A percentile compares a stretch with the other conserved stretches of the same genome.
These are phyloP conservation scores for Falco rusticolus DNA, from an alignment of 2,797 vertebrate genomes.

Conservation along the genomic window DNA sequence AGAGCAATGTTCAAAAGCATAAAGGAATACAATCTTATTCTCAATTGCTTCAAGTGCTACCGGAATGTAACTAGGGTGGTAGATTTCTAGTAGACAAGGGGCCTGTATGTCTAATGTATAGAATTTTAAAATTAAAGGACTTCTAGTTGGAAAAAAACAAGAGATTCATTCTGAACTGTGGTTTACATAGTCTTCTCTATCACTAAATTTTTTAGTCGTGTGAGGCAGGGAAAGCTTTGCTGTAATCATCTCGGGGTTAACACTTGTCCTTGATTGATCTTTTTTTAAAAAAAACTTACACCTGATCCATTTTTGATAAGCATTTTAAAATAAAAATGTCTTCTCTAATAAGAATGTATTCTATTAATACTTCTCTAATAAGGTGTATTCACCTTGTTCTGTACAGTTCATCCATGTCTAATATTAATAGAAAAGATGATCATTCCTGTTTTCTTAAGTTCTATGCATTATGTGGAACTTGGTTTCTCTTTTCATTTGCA, in stretches of 20 bases:
- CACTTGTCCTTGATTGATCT: not conserved
- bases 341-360: not conserved
- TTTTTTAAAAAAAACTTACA: not conserved
- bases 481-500: not conserved
- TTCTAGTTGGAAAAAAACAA: not conserved
- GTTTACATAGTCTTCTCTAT: not conserved
- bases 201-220: not conserved
- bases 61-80: not conserved
- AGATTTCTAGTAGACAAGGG: not conserved
- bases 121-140: not conserved
- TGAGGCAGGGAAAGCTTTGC: not conserved
- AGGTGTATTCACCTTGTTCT: not conserved
- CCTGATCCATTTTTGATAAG: not conserved
- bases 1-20: not conserved
- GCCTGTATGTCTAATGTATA: not conserved
- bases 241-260: not conserved
- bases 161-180: not conserved
- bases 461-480: not conserved
- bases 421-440: not conserved
- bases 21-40: not conserved
- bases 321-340: constrained; percentile 29
- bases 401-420: not conserved
- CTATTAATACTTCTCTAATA: too few species aligned
- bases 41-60: not conserved
- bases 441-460: not conserved